phyloP scores from a whole-genome alignment of 2,113 vertebrate genomes.

The Albula glossodonta region DNA sequence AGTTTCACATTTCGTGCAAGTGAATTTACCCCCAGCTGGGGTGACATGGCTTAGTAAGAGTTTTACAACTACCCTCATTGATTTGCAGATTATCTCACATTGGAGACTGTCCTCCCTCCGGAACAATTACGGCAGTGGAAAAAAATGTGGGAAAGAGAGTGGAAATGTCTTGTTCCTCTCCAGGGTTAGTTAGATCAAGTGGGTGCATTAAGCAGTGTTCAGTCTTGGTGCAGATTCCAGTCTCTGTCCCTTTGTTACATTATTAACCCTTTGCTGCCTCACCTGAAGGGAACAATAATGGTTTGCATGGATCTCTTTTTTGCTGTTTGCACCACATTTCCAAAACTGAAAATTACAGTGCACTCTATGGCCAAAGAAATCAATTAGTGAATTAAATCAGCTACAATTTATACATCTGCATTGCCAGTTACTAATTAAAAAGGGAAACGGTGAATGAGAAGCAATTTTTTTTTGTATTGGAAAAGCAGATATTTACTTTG shows the following conservation, averaged over 20 bases:
- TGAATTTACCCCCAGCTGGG: constrained; percentile 86
- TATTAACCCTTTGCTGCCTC: constrained; percentile 10
- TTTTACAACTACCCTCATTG: constrained; percentile 85
- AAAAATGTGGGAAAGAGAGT: constrained; percentile 80
- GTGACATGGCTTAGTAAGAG: constrained; percentile 83
- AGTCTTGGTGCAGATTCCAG: constrained; percentile 50
- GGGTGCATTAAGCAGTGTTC: constrained; percentile 44
- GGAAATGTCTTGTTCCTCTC: constrained; percentile 69
- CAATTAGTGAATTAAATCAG: too few species aligned
- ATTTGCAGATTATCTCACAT: constrained; percentile 84
- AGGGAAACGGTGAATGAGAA: too few species aligned
- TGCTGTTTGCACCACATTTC: too few species aligned
- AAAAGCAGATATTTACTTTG: too few species aligned
- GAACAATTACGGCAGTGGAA: constrained; percentile 66
- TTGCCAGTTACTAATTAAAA: too few species aligned
- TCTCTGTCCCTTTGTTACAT: constrained; percentile 42
- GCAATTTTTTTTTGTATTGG: too few species aligned
- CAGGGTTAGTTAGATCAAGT: constrained; percentile 63
- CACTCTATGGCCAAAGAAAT: too few species aligned
- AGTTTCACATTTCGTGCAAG: constrained; percentile 69
- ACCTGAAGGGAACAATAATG: not conserved
- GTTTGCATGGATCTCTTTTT: too few species aligned
- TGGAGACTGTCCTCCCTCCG: constrained; percentile 72
- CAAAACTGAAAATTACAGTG: too few species aligned
- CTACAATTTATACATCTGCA: too few species aligned